phyloP scores from a whole-genome alignment of 2,888 invertebrate species.

The Drosophila limbata region DNA sequence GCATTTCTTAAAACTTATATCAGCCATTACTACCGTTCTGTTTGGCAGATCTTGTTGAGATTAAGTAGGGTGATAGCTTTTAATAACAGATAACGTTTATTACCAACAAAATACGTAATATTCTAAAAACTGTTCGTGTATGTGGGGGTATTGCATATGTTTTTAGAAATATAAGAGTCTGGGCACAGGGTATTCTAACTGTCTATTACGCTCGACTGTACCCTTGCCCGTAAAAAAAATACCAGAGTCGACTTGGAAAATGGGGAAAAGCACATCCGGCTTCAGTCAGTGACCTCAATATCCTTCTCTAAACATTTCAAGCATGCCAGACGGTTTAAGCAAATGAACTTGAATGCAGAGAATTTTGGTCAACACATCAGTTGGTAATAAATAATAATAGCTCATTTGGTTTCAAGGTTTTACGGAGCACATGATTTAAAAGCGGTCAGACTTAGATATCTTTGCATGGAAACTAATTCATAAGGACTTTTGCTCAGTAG shows the following conservation, averaged over 20 bases:
- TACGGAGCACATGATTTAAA: not conserved
- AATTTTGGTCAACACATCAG: conserved; percentile 17
- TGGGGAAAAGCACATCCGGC: not conserved
- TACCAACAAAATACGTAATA: no score
- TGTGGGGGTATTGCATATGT: no score
- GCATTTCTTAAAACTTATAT: no score
- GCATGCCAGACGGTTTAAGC: conserved; percentile 8
- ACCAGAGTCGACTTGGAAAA: not conserved
- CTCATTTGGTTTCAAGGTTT: conserved; percentile 37
- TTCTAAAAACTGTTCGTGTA: no score
- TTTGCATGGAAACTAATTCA: not conserved
- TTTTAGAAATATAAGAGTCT: no score
- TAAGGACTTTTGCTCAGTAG: not conserved
- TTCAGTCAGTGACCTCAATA: conserved; percentile 14
- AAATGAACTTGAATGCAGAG: conserved; percentile 1
- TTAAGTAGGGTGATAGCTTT: no score
- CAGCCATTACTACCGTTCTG: no score
- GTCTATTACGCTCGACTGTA: no score
- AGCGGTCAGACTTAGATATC: not conserved
- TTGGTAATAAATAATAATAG: conserved; percentile 60
- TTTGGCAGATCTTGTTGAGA: no score
- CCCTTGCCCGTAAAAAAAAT: not conserved
- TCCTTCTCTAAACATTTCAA: not conserved
- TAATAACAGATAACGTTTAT: no score
- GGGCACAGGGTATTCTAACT: no score